Base-by-base conservation (phyloP, 2,797 vertebrate genomes). In the Mus spretus region DNA sequence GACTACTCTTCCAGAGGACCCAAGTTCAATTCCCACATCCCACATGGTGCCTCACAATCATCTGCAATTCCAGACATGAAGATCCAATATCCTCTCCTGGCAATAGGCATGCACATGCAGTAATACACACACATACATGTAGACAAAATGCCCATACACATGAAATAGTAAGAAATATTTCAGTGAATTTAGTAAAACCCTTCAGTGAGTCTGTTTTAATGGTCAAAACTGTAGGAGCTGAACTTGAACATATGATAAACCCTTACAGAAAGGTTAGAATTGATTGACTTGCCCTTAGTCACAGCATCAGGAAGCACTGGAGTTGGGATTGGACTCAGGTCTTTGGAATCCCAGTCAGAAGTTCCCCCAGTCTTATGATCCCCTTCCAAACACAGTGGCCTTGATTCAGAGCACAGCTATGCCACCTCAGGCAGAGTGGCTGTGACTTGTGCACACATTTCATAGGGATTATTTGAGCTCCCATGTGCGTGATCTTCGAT, bases 211-310 rank as follows among this genome's bases (percentile, higher is more conserved):
- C 47, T 80, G 70, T n/a, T 91, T 75, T 80, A 78, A 79, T 13
- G 34, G 47, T 70, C 70, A n/a, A 78, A 94, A 53, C n/a, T 28
- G 12, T 44, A 11, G 65, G 50, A 88, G 59, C 26, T 72, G 59
- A 77, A 93, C 40, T 40, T 94, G 90, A 24, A 50, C 17, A 75
- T 70, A 11, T 79, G 57, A 7, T 44, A 63, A 87, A 96, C 22
- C 6, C 37, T 89, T 44, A n/a, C 3, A 17, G 57, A 90, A 59
- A 94, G 78, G 53, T 44, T 78, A 20, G 17, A 83, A 63, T 15
- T 28, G 72, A 50, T 26, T 12, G 19, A 24, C 20, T 44, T 24
- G 14, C n/a, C 53, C 80, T 88, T 83, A 94, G 24, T 87, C 53
- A 94, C 53, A 85, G 28, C 81, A 15, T 86, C 53, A 91, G 40